A percentile compares a stretch with the other conserved stretches of the same genome.
Evolutionary conservation across 2,888 invertebrate genomes (phyloP).

Genomic region (Cephus pygmeus): DNA sequence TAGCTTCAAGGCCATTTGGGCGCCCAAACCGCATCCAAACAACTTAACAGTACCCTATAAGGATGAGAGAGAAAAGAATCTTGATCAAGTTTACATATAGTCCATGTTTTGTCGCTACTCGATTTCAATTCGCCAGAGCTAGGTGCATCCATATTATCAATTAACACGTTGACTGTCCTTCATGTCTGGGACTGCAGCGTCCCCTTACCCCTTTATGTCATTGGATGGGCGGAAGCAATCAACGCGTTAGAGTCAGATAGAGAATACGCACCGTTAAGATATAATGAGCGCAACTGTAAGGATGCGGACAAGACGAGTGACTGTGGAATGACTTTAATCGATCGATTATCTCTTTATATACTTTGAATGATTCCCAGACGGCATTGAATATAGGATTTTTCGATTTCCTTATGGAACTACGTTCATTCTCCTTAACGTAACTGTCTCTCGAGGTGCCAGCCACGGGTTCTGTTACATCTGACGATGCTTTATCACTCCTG

Average conservation of each 20-base stretch:
- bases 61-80: not conserved
- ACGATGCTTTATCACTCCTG: conserved; percentile 11
- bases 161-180: not conserved
- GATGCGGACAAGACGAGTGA: conserved; percentile 72
- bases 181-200: not conserved
- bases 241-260: not conserved
- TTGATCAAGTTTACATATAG: conserved; percentile 4
- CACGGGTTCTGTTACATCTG: not conserved
- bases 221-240: not conserved
- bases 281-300: conserved; percentile 73
- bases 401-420: conserved; percentile 32
- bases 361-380: conserved; percentile 63
- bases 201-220: no score
- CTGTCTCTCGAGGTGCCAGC: not conserved
- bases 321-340: conserved; percentile 68
- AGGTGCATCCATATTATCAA: not conserved
- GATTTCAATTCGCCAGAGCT: not conserved
- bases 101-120: not conserved
- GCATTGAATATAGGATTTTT: conserved; percentile 61
- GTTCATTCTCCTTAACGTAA: not conserved
- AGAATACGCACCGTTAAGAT: conserved; percentile 66
- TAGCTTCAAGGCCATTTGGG: conserved; percentile 72
- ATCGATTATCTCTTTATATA: conserved; percentile 66
- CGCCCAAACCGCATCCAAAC: conserved; percentile 72
- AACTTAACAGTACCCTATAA: conserved; percentile 70